Evolutionary conservation across 1,140 invertebrate genomes (phyloP), one percentile per base, ranked within the genome.

Genomic region (Lepidurus packardi): DNA sequence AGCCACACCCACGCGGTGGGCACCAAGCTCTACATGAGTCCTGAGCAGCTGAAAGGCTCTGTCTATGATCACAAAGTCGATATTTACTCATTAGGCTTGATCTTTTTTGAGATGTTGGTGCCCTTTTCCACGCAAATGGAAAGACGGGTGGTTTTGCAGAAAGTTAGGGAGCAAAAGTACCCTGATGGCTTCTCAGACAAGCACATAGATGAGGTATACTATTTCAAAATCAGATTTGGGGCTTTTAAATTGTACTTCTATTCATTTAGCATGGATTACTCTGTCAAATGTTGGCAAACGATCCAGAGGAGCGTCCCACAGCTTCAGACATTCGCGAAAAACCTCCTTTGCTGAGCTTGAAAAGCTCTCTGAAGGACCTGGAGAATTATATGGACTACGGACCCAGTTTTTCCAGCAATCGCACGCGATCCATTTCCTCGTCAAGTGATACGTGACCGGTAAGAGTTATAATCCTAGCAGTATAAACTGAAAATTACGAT

Each of bases 1-100:
- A 74, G 85, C 44, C 91, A 92, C 81, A 94, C 92, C 0, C 88
- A 89, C 65, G 86, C 89, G 81, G 91, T 93, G 77, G 95, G 97
- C 21, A 99, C 97, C 0, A 90, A 93, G 53, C 86, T 98, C 1
- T 99, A 99, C 84, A 98, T 98, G 96, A 97, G 96, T 78, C 97
- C 96, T 34, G 97, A 99, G 25, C 83, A 89, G 88, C 86, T 92
- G 13, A 85, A 87, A 11, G 91, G 92, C 1, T 87, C 90, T 79
- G 86, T 88, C 2, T 98, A 98, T 84, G 92, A 93, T 83, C 93
- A 94, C 82, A 98, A 98, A 87, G 95, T 98, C 44, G 97, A 99
- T 84, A 98, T 99, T 78, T 99, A 94, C 86, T 95, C 96, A 0
- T 85, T 98, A 78, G 97, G 97, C 1, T 87, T 99, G 74, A 97